Conservation (phyloP, 1,140 invertebrate species). For the Sitophilus oryzae region DNA sequence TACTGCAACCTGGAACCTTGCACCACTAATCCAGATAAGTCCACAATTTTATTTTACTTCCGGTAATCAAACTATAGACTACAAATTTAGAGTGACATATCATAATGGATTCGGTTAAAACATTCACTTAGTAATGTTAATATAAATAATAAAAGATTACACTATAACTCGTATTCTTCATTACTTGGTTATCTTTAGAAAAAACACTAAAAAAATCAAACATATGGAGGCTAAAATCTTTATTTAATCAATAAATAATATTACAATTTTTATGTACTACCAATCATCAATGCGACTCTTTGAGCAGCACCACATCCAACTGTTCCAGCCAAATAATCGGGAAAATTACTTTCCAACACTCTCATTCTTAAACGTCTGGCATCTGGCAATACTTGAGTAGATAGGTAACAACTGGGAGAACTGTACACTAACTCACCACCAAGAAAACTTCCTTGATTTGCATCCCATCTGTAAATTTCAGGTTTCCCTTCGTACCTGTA, state of each 20-base stretch:
- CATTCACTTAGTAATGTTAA: too few relatives aligned
- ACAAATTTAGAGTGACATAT: conserved; percentile 53
- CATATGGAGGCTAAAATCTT: too few relatives aligned
- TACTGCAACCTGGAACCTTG: conserved; percentile 52
- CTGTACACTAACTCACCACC: conserved; percentile 51
- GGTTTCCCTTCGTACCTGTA: conserved; percentile 49
- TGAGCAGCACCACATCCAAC: conserved; percentile 55
- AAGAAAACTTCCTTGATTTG: conserved; percentile 31
- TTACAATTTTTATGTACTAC: too few relatives aligned
- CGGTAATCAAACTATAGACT: conserved; percentile 49
- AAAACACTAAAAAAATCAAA: too few relatives aligned
- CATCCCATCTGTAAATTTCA: conserved; percentile 49
- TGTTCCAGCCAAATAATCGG: conserved; percentile 54
- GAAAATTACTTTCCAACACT: conserved; percentile 57
- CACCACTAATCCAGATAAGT: conserved; percentile 49
- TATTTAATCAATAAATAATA: too few relatives aligned
- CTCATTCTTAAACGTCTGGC: conserved; percentile 51
- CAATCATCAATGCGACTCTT: conserved; percentile 48
- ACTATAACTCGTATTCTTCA: too few relatives aligned
- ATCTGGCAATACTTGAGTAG: conserved; percentile 54
- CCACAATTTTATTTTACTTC: conserved; percentile 52
- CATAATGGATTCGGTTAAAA: conserved; percentile 48
- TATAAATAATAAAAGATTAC: too few relatives aligned
- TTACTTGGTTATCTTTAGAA: too few relatives aligned
- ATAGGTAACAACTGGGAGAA: conserved; percentile 48